These are phyloP conservation scores for Lepisosteus osseus DNA, from an alignment of 2,113 vertebrate genomes.

Conservation along the genomic window DNA sequence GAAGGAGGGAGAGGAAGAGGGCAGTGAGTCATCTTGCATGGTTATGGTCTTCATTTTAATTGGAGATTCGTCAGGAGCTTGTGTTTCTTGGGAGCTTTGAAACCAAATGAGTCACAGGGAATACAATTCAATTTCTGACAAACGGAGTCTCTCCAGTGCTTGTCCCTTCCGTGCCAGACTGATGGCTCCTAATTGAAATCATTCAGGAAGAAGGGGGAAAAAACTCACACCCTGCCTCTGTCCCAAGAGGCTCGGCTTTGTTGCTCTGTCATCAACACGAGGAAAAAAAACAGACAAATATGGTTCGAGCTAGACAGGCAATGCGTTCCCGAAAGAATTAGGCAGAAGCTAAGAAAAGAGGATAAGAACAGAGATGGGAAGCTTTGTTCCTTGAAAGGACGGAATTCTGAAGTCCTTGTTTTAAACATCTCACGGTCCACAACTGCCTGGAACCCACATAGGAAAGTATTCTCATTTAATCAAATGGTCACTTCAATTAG, in stretches of 20 bases:
- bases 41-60: background rate
- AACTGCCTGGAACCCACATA: too few species aligned
- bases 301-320: background rate
- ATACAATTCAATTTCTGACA: constrained; percentile 17
- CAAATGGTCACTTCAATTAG: too few species aligned
- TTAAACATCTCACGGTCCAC: too few species aligned
- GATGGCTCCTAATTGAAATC: constrained; percentile 15
- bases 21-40: constrained; percentile 4
- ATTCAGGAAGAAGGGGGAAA: background rate
- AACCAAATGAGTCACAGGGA: constrained; percentile 9
- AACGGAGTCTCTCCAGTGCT: constrained; percentile 5
- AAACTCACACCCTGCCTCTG: background rate
- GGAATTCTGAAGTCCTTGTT: too few species aligned
- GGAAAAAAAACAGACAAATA: too few species aligned
- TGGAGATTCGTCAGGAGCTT: background rate
- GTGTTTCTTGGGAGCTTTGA: too few species aligned
- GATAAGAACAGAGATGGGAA: too few species aligned
- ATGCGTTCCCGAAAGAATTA: too few species aligned
- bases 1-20: background rate
- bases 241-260: background rate
- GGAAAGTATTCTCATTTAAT: too few species aligned
- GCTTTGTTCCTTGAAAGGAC: too few species aligned
- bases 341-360: background rate
- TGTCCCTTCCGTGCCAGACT: constrained; percentile 8
- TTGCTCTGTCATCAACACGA: background rate